Base-by-base conservation (phyloP, 2,888 invertebrate genomes). In the Taphrorychus bicolor region DNA sequence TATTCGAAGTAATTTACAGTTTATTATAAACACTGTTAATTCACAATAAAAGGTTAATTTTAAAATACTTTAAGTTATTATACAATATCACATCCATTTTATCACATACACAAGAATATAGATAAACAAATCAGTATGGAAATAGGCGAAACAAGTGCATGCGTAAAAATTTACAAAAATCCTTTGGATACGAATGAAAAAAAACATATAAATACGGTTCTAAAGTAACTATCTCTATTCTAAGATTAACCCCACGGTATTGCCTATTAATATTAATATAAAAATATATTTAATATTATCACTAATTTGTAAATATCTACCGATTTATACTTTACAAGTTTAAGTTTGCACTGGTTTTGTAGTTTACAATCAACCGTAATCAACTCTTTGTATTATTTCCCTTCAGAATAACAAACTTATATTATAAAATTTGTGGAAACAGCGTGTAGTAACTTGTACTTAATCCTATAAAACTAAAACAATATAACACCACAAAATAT, bases 81-180 rank as follows among this genome's bases (percentile, higher is more conserved):
- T 70, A 71, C 71, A 71, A 54, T 70, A 71, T 71, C 71, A 71
- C 71, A 71, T 71, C 68, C 71, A 71, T 71, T 71, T 65, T 71
- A 71, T 71, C 72, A 72, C 72, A 72, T 72, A 70, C 70, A 72
- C 70, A 71, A 70, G 53, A 69, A 69, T 65, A 67, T 65, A 70
- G 71, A 73, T 66, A 73, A 65, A 62, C 67, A 70, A 70, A 71
- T 73, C 69, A 69, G 60, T 53, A 66, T 69, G 69, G 56, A 67
- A 72, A 71, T 70, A 72, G 69, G 59, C 49, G 70, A 69, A 61
- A 65, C 51, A 17, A 70, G 70, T 71, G 72, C 73, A 73, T 72
- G 69, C 71, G 67, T 69, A 56, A 62, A 65, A 59, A 66, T 64
- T 62, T 21, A 9, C 32, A 51, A 65, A n/a, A 58, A 54, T 61